Evolutionary conservation across 1,140 invertebrate genomes (phyloP), one percentile per base, ranked within the genome.

Genomic region (Diabrotica undecimpunctata): DNA sequence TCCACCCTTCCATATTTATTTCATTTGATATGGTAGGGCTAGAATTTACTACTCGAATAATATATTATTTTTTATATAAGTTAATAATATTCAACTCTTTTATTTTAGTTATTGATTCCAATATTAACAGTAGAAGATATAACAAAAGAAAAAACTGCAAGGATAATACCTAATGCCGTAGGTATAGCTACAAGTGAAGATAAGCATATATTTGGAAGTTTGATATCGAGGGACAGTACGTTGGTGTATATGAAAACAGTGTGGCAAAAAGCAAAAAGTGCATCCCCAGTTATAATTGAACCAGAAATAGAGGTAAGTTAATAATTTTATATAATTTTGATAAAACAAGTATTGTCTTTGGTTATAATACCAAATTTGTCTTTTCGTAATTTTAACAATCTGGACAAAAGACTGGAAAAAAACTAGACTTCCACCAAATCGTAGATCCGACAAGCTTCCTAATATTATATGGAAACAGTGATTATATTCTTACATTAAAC

Each of bases 81-180:
- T 25, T 25, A 25, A 25, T 25, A 25, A 4, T 4, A 2, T 25
- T 25, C 4, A 25, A 25, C 25, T 25, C 13, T 12, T 62, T 62
- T 63, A 62, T 81, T 83, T 0, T 78, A 91, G 88, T 79, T 94
- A 64, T 79, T 94, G 67, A 93, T 95, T 76, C 92, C 93, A 13
- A 88, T 92, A 63, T 82, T 83, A 38, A 88, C 89, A 56, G 92
- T 97, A 25, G 83, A 90, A 46, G 88, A 89, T 73, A 92, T 97
- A 64, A 94, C 90, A 36, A 93, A 95, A 76, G 93, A 96, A 80
- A 94, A 93, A 81, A 94, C 92, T 66, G 94, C 93, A 4, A 86
- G 90, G 66, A 92, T 97, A 41, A 91, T 92, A 73, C 94, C 94
- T 38, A 96, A 96, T 81, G 94, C 94, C 25, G 90, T 97, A 54